Conservation (phyloP, 30 jellyfish, hydroid and myxozoan species). For the Pseudorhiza aurosa region DNA sequence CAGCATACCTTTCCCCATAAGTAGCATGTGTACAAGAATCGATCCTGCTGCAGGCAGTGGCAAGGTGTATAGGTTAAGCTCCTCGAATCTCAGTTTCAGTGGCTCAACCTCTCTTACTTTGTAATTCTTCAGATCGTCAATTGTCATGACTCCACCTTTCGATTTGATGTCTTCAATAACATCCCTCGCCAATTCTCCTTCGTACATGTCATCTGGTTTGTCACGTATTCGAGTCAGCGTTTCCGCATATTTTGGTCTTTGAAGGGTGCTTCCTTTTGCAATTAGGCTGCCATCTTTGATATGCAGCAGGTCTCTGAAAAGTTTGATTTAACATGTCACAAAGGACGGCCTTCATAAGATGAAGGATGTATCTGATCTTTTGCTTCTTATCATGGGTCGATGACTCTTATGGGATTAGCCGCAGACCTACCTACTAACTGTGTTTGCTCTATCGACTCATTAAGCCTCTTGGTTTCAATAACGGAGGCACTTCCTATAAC, state of each 20-base stretch:
- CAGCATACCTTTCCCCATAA: slow-evolving; percentile 69
- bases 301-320: not conserved
- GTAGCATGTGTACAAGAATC: slow-evolving; percentile 64
- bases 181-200: slow-evolving; percentile 63
- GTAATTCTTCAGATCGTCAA: slow-evolving; percentile 66
- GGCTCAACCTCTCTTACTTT: slow-evolving; percentile 55
- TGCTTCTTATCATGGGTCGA: too few species aligned
- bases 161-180: slow-evolving; percentile 51
- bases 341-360: too few species aligned
- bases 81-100: slow-evolving; percentile 14
- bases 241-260: slow-evolving; percentile 48
- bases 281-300: not conserved
- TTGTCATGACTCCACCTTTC: slow-evolving; percentile 68
- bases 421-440: too few species aligned
- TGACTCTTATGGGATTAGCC: too few species aligned
- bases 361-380: too few species aligned
- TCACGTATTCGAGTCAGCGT: slow-evolving; percentile 57
- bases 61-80: slow-evolving; percentile 59
- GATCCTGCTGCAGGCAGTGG: slow-evolving; percentile 92
- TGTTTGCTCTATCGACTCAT: too few species aligned
- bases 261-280: not conserved
- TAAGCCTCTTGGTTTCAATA: too few species aligned
- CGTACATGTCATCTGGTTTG: slow-evolving; percentile 59
- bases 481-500: too few species aligned
- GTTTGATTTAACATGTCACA: too few species aligned